A percentile compares a stretch with the other conserved stretches of the same genome.
These are phyloP conservation scores for Drosophila grimshawi DNA, from an alignment of 1,140 invertebrate species.

Conservation along the genomic window DNA sequence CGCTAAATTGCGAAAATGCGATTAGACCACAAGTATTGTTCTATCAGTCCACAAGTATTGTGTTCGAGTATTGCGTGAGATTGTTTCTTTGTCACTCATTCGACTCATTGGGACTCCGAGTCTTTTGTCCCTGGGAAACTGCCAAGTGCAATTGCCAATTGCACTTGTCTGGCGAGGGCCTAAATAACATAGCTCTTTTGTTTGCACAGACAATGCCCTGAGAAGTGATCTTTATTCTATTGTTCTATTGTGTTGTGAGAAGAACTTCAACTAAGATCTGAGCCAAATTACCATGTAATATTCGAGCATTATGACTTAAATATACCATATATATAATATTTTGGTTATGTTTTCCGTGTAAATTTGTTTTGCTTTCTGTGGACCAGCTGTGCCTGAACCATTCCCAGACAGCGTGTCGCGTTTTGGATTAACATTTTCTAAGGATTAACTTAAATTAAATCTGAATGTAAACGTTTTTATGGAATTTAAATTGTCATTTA, in stretches of 20 bases:
- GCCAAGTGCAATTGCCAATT: neutral
- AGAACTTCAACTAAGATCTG: neutral
- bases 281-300: constrained; percentile 76
- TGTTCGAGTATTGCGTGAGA: constrained; percentile 46
- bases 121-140: constrained; percentile 60
- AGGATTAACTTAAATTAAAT: constrained; percentile 11
- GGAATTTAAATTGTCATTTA: neutral
- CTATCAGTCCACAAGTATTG: constrained; percentile 22
- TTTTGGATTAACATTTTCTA: constrained; percentile 12
- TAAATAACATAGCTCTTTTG: constrained; percentile 19
- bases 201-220: constrained; percentile 39
- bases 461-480: neutral
- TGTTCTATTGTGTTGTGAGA: constrained; percentile 23
- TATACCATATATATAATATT: constrained; percentile 25
- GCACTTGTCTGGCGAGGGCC: constrained; percentile 35
- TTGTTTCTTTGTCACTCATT: constrained; percentile 37
- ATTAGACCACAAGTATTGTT: constrained; percentile 60
- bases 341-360: constrained; percentile 64
- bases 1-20: constrained; percentile 81
- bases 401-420: constrained; percentile 60
- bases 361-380: constrained; percentile 46
- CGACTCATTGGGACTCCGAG: no score
- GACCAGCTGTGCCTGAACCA: constrained; percentile 44
- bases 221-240: constrained; percentile 25
- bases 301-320: constrained; percentile 61